Evolutionary conservation across 2,797 vertebrate species (phyloP).

Genomic region (Diceros bicornis): DNA sequence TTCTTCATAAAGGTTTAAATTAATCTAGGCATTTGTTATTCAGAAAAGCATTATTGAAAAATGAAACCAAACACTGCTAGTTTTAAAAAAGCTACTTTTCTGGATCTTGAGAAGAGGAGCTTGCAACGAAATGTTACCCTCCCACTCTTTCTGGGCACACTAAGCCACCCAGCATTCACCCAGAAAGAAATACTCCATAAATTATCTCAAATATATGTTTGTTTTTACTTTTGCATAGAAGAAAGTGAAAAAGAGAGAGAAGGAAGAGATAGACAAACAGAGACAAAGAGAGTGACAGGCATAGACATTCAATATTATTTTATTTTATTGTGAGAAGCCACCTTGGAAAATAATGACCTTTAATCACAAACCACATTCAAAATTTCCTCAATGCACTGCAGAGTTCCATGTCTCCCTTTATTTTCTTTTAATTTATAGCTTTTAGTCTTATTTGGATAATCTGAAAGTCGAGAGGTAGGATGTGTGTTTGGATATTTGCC

Average conservation of each 20-base stretch:
- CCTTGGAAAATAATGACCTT: not conserved
- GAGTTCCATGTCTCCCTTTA: not conserved
- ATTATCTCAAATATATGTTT: not conserved
- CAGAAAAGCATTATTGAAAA: not conserved
- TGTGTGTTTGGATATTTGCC: not conserved
- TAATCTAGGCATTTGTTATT: not conserved
- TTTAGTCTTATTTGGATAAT: not conserved
- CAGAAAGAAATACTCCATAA: not conserved
- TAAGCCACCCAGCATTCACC: not conserved
- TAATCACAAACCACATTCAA: not conserved
- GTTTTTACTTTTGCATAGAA: not conserved
- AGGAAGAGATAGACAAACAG: not conserved
- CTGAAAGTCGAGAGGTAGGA: not conserved
- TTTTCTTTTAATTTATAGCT: not conserved
- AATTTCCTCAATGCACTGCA: not conserved
- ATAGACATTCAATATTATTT: not conserved
- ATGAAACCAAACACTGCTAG: not conserved
- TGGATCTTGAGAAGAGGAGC: not conserved
- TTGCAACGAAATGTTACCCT: not conserved
- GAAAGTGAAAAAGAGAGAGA: not conserved
- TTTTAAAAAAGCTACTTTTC: not conserved
- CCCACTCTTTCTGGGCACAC: not conserved
- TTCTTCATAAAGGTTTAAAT: not conserved
- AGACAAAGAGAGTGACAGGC: not conserved
- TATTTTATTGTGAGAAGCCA: not conserved